phyloP scores from a whole-genome alignment of 2,113 vertebrate species.

The Amblyopsis rosae region DNA sequence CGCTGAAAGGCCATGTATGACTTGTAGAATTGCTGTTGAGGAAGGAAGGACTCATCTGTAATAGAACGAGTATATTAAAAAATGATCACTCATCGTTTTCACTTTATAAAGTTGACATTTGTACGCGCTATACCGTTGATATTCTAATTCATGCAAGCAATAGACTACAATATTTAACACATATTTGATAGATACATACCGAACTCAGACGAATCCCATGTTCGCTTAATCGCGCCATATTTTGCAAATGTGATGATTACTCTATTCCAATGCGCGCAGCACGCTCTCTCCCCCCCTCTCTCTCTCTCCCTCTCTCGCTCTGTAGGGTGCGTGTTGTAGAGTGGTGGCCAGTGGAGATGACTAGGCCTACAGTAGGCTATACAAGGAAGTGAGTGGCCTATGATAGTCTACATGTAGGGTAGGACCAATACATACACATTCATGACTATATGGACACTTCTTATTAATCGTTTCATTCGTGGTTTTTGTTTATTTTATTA shows the following conservation, averaged over 20 bases:
- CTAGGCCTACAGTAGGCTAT: too few species aligned
- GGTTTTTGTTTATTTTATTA: too few species aligned
- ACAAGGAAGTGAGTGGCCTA: too few species aligned
- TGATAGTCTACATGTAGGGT: too few species aligned
- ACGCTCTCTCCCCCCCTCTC: neutral
- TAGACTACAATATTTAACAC: neutral
- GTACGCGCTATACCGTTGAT: neutral
- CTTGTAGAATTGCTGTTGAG: conserved; percentile 82
- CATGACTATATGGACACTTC: too few species aligned
- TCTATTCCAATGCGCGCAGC: too few species aligned
- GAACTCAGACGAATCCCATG: conserved; percentile 76
- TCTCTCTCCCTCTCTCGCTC: conserved; percentile 2
- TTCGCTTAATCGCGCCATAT: conserved; percentile 77
- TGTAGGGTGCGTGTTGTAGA: neutral
- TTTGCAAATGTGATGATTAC: conserved; percentile 1
- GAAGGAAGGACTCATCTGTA: conserved; percentile 81
- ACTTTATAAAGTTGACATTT: neutral
- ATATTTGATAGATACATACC: conserved; percentile 62
- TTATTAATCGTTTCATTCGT: too few species aligned
- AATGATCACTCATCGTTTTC: neutral
- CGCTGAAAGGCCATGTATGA: conserved; percentile 84
- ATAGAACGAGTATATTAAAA: neutral
- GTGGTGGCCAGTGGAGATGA: too few species aligned
- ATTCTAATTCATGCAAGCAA: conserved; percentile 4
- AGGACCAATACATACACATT: too few species aligned